phyloP scores from a whole-genome alignment of 2,113 vertebrate species.

The Oriolus oriolus region DNA sequence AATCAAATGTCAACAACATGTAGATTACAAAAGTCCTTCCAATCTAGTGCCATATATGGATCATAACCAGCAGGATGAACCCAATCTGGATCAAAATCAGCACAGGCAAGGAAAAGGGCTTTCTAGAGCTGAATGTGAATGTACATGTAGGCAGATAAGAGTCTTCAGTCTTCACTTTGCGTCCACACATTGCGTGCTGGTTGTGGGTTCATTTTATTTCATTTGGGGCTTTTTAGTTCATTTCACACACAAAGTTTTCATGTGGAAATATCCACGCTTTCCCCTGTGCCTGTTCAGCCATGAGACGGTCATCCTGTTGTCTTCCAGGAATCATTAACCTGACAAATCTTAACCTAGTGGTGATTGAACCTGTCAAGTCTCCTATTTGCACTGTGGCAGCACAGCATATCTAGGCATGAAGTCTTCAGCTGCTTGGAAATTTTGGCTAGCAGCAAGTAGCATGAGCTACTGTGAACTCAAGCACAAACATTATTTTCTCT shows the following conservation, averaged over 20 bases:
- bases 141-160: background rate
- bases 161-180: background rate
- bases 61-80: background rate
- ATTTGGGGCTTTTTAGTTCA: background rate
- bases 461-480: background rate
- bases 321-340: background rate
- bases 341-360: background rate
- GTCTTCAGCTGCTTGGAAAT: background rate
- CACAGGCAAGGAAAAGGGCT: background rate
- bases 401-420: background rate
- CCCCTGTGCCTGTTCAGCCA: background rate
- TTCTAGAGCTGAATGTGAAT: background rate
- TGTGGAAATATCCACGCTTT: background rate
- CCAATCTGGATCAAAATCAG: background rate
- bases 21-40: background rate
- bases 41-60: background rate
- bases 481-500: background rate
- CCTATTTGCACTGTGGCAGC: background rate
- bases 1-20: slow-evolving; percentile 9
- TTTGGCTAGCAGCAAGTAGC: background rate
- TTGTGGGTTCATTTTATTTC: background rate
- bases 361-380: background rate
- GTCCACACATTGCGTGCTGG: background rate
- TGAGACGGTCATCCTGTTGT: background rate
- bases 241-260: background rate